Conservation (phyloP, 2,797 vertebrate genomes). For the Sarcoramphus papa region DNA sequence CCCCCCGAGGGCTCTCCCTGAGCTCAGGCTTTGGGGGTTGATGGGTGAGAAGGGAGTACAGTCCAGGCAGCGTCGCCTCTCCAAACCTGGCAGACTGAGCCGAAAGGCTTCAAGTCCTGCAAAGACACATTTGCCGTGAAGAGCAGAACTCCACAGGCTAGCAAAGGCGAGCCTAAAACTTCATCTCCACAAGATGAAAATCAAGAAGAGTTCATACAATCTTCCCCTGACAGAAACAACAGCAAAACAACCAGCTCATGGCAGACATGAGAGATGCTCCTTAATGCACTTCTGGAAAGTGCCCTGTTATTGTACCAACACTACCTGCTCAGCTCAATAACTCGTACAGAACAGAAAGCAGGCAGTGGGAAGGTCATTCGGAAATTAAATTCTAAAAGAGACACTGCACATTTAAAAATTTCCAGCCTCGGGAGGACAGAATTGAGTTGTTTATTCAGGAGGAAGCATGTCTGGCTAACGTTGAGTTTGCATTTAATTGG, state of each 20-base stretch:
- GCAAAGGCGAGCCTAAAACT: neutral
- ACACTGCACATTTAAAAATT: neutral
- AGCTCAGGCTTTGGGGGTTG: neutral
- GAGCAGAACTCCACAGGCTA: neutral
- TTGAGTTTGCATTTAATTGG: conserved; percentile 36
- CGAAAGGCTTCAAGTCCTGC: neutral
- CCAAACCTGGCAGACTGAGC: neutral
- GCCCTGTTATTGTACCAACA: neutral
- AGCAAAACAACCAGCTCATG: neutral
- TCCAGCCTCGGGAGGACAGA: neutral
- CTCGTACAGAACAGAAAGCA: neutral
- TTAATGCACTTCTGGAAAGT: neutral
- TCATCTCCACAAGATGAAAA: neutral
- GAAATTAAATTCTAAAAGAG: conserved; percentile 33
- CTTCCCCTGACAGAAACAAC: neutral
- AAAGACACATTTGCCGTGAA: neutral
- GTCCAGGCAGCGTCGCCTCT: neutral
- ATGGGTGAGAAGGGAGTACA: neutral
- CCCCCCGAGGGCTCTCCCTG: neutral
- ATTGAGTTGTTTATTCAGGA: conserved; percentile 31
- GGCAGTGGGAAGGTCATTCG: neutral
- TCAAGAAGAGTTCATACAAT: neutral
- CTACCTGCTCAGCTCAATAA: neutral
- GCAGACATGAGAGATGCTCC: neutral
- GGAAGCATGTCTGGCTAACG: conserved; percentile 28